phyloP scores from a whole-genome alignment of 2,113 vertebrate genomes.

The Hippocampus barbouri region DNA sequence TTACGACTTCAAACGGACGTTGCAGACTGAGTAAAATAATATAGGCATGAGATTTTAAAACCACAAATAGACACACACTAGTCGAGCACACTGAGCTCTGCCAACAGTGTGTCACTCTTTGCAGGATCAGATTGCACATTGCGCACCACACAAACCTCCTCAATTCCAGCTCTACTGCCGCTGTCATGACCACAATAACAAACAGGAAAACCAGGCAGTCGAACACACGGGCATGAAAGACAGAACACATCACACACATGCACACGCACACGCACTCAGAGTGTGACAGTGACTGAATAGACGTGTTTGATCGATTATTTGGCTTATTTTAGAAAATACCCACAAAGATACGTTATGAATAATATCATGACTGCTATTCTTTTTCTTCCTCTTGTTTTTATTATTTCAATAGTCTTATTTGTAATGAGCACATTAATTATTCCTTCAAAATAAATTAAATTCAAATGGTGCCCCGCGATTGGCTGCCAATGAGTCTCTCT shows the following conservation, averaged over 20 bases:
- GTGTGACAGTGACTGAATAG: not conserved
- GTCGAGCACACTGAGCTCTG: conserved; percentile 30
- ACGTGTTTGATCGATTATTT: not conserved
- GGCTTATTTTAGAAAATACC: not conserved
- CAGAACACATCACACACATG: not conserved
- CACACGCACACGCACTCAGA: not conserved
- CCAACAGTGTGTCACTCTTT: conserved; percentile 27
- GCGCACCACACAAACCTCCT: conserved; percentile 43
- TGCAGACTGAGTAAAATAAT: conserved; percentile 20
- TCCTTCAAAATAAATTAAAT: not conserved
- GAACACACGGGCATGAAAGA: not conserved
- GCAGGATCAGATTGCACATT: conserved; percentile 38
- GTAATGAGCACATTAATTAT: not conserved
- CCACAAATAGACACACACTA: conserved; percentile 27
- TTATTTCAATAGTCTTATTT: not conserved
- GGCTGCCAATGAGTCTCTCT: not conserved
- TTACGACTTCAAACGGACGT: conserved; percentile 25
- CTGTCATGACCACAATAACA: conserved; percentile 50
- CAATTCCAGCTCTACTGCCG: conserved; percentile 40
- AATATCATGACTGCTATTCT: not conserved
- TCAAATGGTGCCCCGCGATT: not conserved
- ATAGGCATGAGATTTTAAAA: conserved; percentile 35
- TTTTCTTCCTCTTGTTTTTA: not conserved
- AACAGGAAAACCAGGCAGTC: conserved; percentile 50
- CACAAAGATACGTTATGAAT: not conserved